phyloP scores from a whole-genome alignment of 2,113 vertebrate species.

The Microcebus griseorufus region DNA sequence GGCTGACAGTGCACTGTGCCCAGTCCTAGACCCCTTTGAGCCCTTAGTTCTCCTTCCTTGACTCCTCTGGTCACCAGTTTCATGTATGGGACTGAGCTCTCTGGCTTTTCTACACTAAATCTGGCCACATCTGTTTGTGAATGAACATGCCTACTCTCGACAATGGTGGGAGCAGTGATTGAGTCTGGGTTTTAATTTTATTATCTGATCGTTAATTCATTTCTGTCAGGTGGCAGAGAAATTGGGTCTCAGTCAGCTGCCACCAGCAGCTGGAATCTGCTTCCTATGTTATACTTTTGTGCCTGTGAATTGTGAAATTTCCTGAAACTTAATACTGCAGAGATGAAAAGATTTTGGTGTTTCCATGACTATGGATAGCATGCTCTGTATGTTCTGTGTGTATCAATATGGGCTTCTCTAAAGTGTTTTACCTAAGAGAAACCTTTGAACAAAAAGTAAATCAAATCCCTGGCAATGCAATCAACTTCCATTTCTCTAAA shows the following conservation, averaged over 20 bases:
- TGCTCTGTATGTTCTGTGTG: background rate
- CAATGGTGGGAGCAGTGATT: background rate
- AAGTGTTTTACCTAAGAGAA: constrained; percentile 3
- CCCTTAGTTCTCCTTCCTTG: background rate
- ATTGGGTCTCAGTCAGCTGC: background rate
- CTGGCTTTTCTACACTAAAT: background rate
- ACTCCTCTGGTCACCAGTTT: background rate
- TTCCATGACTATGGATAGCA: background rate
- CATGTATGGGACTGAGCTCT: background rate
- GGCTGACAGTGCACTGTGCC: background rate
- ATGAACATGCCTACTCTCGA: background rate
- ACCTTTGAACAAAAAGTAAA: constrained; percentile 32
- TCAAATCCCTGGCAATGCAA: background rate
- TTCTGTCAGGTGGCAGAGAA: constrained; percentile 55
- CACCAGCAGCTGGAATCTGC: constrained; percentile 1
- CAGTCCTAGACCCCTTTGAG: background rate
- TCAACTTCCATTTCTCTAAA: background rate
- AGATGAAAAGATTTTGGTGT: constrained; percentile 10
- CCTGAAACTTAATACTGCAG: constrained; percentile 8
- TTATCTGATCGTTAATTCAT: constrained; percentile 37
- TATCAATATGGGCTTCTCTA: background rate
- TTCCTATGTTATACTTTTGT: background rate
- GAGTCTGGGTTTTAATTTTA: constrained; percentile 46
- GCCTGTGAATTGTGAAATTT: constrained; percentile 5
- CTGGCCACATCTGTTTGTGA: background rate